phyloP scores from a whole-genome alignment of 1,140 invertebrate genomes.

The Wasmannia auropunctata region DNA sequence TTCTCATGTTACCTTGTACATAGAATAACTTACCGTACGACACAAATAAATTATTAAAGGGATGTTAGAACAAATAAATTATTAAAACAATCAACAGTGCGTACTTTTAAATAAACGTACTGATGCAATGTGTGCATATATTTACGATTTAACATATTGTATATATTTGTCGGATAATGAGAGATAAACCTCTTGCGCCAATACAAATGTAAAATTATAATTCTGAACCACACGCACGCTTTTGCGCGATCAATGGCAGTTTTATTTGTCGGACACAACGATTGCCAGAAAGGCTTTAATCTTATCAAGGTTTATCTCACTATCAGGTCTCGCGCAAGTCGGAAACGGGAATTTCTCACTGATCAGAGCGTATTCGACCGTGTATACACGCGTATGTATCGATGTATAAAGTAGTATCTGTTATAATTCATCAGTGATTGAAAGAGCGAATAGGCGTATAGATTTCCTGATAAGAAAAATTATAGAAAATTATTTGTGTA shows the following conservation, averaged over 20 bases:
- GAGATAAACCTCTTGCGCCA: background rate
- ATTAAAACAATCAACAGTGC: constrained; percentile 20
- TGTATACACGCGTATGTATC: background rate
- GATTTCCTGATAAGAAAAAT: background rate
- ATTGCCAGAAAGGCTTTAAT: constrained; percentile 64
- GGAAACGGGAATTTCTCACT: background rate
- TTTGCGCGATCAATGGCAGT: background rate
- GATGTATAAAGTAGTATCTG: background rate
- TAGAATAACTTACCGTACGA: constrained; percentile 67
- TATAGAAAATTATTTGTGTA: background rate
- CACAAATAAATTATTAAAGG: constrained; percentile 37
- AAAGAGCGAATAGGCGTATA: background rate
- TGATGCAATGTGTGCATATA: background rate
- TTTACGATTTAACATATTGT: background rate
- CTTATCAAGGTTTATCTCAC: constrained; percentile 79
- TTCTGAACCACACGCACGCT: background rate
- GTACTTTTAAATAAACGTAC: background rate
- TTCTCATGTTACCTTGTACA: constrained; percentile 69
- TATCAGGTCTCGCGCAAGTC: constrained; percentile 8
- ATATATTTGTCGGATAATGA: background rate
- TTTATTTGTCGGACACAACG: background rate
- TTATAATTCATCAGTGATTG: background rate
- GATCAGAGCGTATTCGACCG: constrained; percentile 10
- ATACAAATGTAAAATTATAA: background rate
- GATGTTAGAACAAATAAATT: constrained; percentile 49